phyloP scores from a whole-genome alignment of 2,113 vertebrate genomes.

The Paramormyrops kingsleyae region DNA sequence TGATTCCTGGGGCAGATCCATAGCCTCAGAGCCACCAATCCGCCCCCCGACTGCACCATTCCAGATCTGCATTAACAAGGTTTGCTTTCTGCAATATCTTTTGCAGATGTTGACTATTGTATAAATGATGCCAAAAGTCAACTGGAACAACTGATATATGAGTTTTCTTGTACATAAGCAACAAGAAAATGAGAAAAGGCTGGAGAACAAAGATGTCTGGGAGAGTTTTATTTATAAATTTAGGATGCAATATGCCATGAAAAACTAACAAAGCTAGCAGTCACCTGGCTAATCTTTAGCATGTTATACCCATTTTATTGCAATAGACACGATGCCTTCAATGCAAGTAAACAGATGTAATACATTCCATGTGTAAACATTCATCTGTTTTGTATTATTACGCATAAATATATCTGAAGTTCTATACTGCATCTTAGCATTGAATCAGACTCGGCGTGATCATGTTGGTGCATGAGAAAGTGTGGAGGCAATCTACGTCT shows the following conservation, averaged over 20 bases:
- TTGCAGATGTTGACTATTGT: slow-evolving; percentile 81
- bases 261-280: background rate
- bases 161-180: background rate
- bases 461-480: background rate
- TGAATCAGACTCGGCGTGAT: background rate
- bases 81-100: slow-evolving; percentile 79
- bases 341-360: background rate
- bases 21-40: too few species aligned
- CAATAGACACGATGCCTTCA: background rate
- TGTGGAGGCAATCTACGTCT: background rate
- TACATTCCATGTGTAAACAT: background rate
- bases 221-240: background rate
- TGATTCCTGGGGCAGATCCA: too few species aligned
- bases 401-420: background rate
- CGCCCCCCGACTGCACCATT: slow-evolving; percentile 57
- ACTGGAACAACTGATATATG: background rate
- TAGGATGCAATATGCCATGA: background rate
- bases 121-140: slow-evolving; percentile 73
- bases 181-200: background rate
- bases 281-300: background rate
- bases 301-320: background rate
- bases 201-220: background rate
- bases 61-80: slow-evolving; percentile 75
- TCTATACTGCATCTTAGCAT: background rate
- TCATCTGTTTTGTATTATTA: background rate